Evolutionary conservation across 2,113 vertebrate species (phyloP).

Genomic region (Dipodomys merriami): DNA sequence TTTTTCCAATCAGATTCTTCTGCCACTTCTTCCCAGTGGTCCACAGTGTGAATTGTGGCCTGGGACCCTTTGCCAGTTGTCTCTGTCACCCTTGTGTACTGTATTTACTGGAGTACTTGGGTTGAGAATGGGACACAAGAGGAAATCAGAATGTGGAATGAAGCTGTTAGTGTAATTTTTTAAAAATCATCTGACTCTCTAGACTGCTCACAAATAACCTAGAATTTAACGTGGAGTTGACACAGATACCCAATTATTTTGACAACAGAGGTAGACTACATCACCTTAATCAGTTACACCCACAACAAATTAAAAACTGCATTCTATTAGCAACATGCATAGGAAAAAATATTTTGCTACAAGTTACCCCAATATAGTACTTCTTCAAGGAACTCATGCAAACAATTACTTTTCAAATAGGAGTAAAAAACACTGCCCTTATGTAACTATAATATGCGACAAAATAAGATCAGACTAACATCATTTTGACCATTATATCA

Average conservation of each 20-base stretch:
- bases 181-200: background rate
- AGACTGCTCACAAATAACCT: background rate
- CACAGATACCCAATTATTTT: background rate
- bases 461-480: too few relatives aligned
- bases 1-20: background rate
- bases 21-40: constrained; percentile 24
- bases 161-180: constrained; percentile 10
- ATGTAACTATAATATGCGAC: background rate
- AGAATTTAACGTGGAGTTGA: background rate
- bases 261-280: background rate
- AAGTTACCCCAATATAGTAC: background rate
- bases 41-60: background rate
- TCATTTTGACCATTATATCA: constrained; percentile 25
- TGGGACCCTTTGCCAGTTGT: background rate
- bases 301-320: background rate
- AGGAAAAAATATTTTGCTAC: constrained; percentile 19
- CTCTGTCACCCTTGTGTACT: background rate
- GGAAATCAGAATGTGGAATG: background rate
- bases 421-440: background rate
- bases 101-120: constrained; percentile 40
- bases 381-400: constrained; percentile 1
- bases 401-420: constrained; percentile 13
- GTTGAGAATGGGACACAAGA: background rate
- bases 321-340: background rate
- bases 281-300: background rate